Evolutionary conservation across 37 sponge, comb jelly and placozoan genomes (phyloP), one percentile per base, ranked within the genome.

Genomic region (Aphrocallistes beatrix): DNA sequence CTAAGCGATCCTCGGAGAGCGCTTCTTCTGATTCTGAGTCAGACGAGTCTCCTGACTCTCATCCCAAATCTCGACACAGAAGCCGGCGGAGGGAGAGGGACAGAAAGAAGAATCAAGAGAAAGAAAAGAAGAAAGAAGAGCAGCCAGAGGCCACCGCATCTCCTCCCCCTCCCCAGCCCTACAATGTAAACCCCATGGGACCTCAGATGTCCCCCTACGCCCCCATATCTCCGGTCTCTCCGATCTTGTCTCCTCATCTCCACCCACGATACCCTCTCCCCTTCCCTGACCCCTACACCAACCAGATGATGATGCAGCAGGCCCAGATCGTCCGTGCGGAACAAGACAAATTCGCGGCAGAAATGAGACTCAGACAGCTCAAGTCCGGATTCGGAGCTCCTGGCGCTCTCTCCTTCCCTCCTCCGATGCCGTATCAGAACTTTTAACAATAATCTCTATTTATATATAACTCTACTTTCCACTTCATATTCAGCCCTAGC

Each of bases 281-380:
- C 6, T 60, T 60, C n/a, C 75, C 75, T 3, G 75, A 60, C 75
- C 75, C 75, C 75, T 60, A 60, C 75, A 60, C 75, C 34, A 60
- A 60, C 75, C 75, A 60, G 75, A 19, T 60, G 8, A 60, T 60
- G 75, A 21, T 60, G 34, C 75, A 60, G 34, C 75, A 60, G 75
- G 75, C 75, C 25, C 75, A 60, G 75, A 60, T 60, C 25, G 75
- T 30, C 25, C 8, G 75, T 3, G 75, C 75, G 25, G 75, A 60
- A 30, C 75, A 60, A 30, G 75, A 60, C 75, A 19, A 30, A 3
- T 60, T 60, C 34, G 75, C 75, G 34, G 75, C 75, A 60, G 75
- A 60, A 60, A 60, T 60, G 75, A 19, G 75, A 6, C 75, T 60
- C 6, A 3, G 75, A 60, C 75, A 60, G 34, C 75, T 60, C 25